Conservation (phyloP, 2,113 vertebrate genomes). For the Neopipo cinnamomea region DNA sequence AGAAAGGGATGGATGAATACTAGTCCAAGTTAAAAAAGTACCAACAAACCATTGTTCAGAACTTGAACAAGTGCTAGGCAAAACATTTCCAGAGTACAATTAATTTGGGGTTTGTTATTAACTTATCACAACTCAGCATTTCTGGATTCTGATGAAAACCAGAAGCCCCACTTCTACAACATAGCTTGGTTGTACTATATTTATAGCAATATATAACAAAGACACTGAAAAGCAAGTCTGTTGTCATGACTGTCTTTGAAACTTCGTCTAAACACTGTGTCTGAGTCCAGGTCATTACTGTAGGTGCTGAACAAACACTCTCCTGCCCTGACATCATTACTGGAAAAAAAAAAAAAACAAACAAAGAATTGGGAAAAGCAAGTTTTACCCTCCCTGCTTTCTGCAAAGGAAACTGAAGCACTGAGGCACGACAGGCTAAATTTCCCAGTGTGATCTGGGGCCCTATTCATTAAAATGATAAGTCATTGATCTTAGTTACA, state of each 20-base stretch:
- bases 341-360: not conserved
- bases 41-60: not conserved
- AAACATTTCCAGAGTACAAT: not conserved
- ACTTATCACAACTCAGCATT: not conserved
- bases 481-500: not conserved
- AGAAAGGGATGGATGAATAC: not conserved
- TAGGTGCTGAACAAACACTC: not conserved
- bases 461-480: not conserved
- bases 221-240: not conserved
- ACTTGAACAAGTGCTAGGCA: not conserved
- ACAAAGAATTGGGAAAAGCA: not conserved
- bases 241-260: not conserved
- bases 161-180: not conserved
- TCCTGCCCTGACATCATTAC: not conserved
- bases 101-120: not conserved
- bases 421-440: not conserved
- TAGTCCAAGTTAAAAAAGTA: not conserved
- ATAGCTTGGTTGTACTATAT: not conserved
- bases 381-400: not conserved
- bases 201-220: not conserved
- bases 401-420: not conserved
- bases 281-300: not conserved
- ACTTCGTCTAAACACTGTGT: not conserved
- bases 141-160: not conserved
- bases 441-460: not conserved